Evolutionary conservation across 1,140 invertebrate species (phyloP), one percentile per base, ranked within the genome.

Genomic region (Andrena cerasifolii): DNA sequence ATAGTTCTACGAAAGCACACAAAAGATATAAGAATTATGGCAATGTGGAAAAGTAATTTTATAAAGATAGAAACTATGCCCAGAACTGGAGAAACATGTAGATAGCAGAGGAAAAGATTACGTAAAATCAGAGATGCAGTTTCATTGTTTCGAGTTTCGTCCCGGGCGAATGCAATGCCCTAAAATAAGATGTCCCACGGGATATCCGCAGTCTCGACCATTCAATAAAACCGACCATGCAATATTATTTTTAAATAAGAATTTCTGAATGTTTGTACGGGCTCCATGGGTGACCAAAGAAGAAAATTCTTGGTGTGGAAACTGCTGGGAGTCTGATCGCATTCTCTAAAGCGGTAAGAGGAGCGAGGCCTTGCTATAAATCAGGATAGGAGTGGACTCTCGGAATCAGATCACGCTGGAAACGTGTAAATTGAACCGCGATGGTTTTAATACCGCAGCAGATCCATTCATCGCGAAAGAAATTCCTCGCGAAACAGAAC

Each of bases 391-490:
- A 24, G 2, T 10, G 7, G 21, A 16, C 33, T 16, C 2, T 45
- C 12, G n/a, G 16, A 28, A 63, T 63, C 33, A 62, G 47, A 73
- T 73, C 63, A 40, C 33, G 31, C 4, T 12, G 21, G 51, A 70
- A 63, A 16, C n/a, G 21, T 28, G 28, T 51, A 51, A 36, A 72
- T n/a, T 36, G 56, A 31, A 12, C n/a, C n/a, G n/a, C 5, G 24
- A 45, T 59, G 43, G 26, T 43, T 45, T 31, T n/a, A 31, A 21
- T 14, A 31, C 14, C 36, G 5, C 3, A 47, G 16, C 2, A 18
- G 7, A 14, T 12, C 16, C 3, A 18, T n/a, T n/a, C 3, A 8
- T 49, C 5, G 16, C n/a, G n/a, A n/a, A n/a, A n/a, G 33, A 16
- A 26, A 43, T 14, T 3, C 26, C 10, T 45, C 8, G 7, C 14